Evolutionary conservation across 2,888 invertebrate genomes (phyloP).

Genomic region (Cyaniris semiargus): DNA sequence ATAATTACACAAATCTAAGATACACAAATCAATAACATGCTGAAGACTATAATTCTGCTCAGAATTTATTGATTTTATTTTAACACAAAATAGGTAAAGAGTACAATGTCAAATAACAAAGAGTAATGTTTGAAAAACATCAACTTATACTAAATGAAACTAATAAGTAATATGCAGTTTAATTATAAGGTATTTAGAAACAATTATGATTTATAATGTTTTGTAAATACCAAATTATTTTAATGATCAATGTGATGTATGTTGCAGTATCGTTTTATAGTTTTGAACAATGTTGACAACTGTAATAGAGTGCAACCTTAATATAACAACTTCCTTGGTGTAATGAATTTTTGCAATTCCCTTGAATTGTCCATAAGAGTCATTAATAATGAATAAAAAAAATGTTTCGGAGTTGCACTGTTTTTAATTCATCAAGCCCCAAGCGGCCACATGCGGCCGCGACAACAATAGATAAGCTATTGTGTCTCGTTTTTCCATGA

Average conservation of each 20-base stretch:
- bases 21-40: background rate
- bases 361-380: too few relatives aligned
- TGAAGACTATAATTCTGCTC: background rate
- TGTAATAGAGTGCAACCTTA: too few relatives aligned
- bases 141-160: background rate
- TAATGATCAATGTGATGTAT: background rate
- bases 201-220: background rate
- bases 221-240: background rate
- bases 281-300: background rate
- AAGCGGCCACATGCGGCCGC: too few relatives aligned
- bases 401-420: background rate
- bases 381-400: too few relatives aligned
- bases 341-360: too few relatives aligned
- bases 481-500: too few relatives aligned
- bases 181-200: background rate
- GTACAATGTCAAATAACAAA: background rate
- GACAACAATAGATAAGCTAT: too few relatives aligned
- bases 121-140: background rate
- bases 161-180: background rate
- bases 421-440: too few relatives aligned
- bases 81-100: background rate
- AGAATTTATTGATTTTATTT: background rate
- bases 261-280: background rate
- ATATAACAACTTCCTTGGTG: too few relatives aligned
- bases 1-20: background rate